phyloP scores from a whole-genome alignment of 2,113 vertebrate species.

The Meles meles region DNA sequence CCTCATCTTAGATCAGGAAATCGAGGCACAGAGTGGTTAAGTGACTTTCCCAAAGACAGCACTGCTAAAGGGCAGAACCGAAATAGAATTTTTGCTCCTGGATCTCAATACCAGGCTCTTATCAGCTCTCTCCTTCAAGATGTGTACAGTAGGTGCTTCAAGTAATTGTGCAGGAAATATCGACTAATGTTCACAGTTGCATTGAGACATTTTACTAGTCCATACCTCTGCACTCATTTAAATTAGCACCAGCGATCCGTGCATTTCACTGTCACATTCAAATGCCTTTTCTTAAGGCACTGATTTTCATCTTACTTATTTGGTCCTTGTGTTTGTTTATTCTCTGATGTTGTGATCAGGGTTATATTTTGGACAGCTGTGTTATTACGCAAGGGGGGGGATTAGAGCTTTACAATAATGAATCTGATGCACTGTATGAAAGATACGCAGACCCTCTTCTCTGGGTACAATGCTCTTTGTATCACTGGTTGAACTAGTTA shows the following conservation, averaged over 20 bases:
- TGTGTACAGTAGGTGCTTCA: not conserved
- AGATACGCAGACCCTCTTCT: not conserved
- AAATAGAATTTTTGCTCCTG: not conserved
- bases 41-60: not conserved
- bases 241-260: not conserved
- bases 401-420: not conserved
- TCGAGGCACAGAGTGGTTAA: not conserved
- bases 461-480: not conserved
- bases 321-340: not conserved
- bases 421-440: not conserved
- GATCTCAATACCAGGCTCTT: not conserved
- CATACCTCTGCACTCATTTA: not conserved
- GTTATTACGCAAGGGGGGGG: not conserved
- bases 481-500: not conserved
- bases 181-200: not conserved
- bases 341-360: not conserved
- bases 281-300: not conserved
- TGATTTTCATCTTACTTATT: not conserved
- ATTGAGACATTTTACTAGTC: not conserved
- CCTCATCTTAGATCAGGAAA: not conserved
- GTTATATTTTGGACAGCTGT: not conserved
- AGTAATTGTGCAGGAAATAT: not conserved
- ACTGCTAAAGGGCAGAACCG: not conserved
- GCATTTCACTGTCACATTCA: not conserved
- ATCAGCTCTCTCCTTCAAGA: not conserved